Conservation (phyloP, 2,113 vertebrate genomes). For the Pongo pygmaeus region DNA sequence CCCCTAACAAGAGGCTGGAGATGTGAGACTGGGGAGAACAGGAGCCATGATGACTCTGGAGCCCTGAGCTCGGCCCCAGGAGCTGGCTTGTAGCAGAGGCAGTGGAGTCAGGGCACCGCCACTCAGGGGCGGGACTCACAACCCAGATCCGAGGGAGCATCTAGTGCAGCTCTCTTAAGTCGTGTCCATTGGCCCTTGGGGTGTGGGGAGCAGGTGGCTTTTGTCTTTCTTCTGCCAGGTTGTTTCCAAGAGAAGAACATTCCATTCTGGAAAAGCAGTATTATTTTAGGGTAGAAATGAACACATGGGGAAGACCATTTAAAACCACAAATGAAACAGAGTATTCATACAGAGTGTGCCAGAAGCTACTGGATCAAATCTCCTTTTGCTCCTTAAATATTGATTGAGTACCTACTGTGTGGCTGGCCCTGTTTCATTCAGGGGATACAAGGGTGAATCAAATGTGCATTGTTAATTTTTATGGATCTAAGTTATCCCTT, state of each 20-base stretch:
- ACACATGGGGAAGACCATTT: background rate
- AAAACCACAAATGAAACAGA: background rate
- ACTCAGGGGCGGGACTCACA: too few species aligned
- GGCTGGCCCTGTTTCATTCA: background rate
- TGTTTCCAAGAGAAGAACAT: background rate
- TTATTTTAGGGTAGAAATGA: background rate
- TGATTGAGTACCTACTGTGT: background rate
- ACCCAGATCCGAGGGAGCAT: background rate
- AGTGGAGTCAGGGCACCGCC: fast-evolving
- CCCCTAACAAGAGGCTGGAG: background rate
- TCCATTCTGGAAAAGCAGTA: background rate
- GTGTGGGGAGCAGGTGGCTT: background rate
- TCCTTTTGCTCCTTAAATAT: background rate
- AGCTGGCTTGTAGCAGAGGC: background rate
- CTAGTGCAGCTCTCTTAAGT: background rate
- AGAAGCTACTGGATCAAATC: background rate
- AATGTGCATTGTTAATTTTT: background rate
- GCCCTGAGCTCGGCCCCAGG: background rate
- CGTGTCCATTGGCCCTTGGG: fast-evolving
- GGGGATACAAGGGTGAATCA: background rate
- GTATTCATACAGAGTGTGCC: background rate
- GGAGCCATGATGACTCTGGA: background rate
- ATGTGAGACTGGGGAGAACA: too few species aligned
- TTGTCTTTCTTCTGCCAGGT: background rate
- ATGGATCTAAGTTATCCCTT: background rate